phyloP scores from a whole-genome alignment of 1,140 invertebrate species.

The Thrips palmi region DNA sequence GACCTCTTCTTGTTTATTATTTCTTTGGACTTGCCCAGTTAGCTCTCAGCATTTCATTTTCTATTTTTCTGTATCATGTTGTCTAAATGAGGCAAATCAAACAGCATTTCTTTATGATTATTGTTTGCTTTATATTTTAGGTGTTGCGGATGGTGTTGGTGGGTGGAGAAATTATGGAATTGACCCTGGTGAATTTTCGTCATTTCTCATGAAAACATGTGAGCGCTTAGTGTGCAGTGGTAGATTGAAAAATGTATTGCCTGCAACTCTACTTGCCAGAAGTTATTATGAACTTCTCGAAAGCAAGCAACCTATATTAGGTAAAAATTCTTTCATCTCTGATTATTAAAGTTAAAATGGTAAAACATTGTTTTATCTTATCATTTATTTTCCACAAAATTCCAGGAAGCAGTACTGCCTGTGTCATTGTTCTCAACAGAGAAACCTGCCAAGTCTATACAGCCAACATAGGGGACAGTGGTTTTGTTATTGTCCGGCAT shows the following conservation, averaged over 20 bases:
- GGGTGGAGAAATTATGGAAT: slow-evolving; percentile 96
- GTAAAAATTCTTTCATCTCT: slow-evolving; percentile 27
- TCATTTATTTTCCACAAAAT: slow-evolving; percentile 9
- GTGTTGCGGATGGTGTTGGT: slow-evolving; percentile 94
- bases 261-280: slow-evolving; percentile 66
- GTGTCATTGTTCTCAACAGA: slow-evolving; percentile 81
- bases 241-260: slow-evolving; percentile 65
- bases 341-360: not conserved
- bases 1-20: too few species aligned
- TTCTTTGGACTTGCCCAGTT: too few species aligned
- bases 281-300: slow-evolving; percentile 84
- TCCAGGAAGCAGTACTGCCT: slow-evolving; percentile 89
- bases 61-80: slow-evolving; percentile 5
- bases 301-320: slow-evolving; percentile 79
- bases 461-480: slow-evolving; percentile 97
- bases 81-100: slow-evolving; percentile 10
- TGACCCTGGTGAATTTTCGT: slow-evolving; percentile 89
- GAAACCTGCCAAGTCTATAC: slow-evolving; percentile 78
- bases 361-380: not conserved
- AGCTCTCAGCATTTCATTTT: slow-evolving; percentile 1
- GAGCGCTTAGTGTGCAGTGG: slow-evolving; percentile 78
- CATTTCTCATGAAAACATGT: slow-evolving; percentile 82
- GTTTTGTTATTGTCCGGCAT: slow-evolving; percentile 79
- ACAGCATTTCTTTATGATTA: slow-evolving; percentile 3
- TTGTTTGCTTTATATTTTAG: slow-evolving; percentile 29